Evolutionary conservation across 2,797 vertebrate genomes (phyloP).

Genomic region (Mormyrus hasselquistii): DNA sequence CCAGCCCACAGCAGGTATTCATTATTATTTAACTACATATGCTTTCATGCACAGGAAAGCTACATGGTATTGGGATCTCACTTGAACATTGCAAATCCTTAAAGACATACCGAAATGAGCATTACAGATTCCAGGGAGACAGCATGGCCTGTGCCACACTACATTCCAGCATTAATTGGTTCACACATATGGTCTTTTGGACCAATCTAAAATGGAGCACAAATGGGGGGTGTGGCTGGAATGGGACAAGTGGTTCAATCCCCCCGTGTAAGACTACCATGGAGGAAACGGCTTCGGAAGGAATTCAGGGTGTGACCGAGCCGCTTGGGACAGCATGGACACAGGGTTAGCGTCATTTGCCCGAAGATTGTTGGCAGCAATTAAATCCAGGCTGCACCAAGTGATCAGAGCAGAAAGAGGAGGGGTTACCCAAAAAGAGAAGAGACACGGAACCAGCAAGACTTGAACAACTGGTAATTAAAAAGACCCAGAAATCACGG

Average conservation of each 20-base stretch:
- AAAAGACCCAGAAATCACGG: not conserved
- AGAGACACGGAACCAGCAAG: not conserved
- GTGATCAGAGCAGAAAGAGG: not conserved
- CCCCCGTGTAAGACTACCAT: not conserved
- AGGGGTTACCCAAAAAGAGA: not conserved
- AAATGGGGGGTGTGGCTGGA: not conserved
- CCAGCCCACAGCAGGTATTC: not conserved
- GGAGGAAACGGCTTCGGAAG: not conserved
- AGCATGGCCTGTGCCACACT: not conserved
- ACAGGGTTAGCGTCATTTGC: not conserved
- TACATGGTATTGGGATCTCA: not conserved
- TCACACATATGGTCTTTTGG: not conserved
- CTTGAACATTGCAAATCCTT: not conserved
- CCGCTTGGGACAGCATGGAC: not conserved
- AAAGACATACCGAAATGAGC: not conserved
- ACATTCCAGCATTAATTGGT: not conserved
- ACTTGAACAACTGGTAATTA: not conserved
- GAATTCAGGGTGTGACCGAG: not conserved
- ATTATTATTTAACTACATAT: not conserved
- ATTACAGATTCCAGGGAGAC: not conserved
- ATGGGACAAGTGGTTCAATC: not conserved
- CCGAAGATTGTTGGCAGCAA: not conserved
- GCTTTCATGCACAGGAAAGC: not conserved
- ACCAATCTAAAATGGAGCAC: not conserved
- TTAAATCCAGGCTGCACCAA: not conserved